Evolutionary conservation across 2,113 vertebrate genomes (phyloP).

Genomic region (Ceyx margarethae): DNA sequence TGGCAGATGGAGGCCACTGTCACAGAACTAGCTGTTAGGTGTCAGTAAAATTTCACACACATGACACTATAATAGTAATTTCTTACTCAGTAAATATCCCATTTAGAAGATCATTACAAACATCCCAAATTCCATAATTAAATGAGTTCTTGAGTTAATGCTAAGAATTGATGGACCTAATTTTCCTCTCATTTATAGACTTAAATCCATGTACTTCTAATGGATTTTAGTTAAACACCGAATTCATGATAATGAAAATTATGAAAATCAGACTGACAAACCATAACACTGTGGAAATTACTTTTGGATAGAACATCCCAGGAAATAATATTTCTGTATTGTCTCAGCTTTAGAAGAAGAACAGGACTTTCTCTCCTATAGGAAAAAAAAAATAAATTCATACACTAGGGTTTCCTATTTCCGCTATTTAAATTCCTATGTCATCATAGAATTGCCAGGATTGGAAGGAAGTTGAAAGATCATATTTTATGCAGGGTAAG

Average conservation of each 20-base stretch:
- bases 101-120: slow-evolving; percentile 1
- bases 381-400: neutral
- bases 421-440: neutral
- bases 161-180: neutral
- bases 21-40: neutral
- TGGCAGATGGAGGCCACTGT: neutral
- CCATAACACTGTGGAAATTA: neutral
- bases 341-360: neutral
- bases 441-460: neutral
- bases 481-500: neutral
- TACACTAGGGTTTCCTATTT: neutral
- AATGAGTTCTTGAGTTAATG: neutral
- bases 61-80: neutral
- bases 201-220: neutral
- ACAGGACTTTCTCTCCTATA: neutral
- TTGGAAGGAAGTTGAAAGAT: no score
- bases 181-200: neutral
- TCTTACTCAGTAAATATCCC: slow-evolving; percentile 6
- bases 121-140: neutral
- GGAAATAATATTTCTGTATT: neutral
- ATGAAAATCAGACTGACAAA: neutral
- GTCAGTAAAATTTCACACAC: neutral
- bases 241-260: neutral
- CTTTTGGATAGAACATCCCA: neutral
- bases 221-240: neutral